These are phyloP conservation scores for Proales similis DNA, from an alignment of 1,140 invertebrate genomes.

Conservation along the genomic window DNA sequence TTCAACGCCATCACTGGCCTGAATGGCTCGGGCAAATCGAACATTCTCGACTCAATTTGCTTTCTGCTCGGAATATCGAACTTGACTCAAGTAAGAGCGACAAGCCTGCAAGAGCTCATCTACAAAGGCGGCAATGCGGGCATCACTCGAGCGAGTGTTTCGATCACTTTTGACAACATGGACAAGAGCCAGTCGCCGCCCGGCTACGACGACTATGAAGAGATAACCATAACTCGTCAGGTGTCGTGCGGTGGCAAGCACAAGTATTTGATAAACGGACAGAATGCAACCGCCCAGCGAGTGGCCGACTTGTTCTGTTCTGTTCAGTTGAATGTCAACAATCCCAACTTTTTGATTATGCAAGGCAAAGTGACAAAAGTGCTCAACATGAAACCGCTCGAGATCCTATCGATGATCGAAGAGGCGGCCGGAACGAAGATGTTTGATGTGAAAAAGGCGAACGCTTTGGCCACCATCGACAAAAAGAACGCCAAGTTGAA, in stretches of 20 bases:
- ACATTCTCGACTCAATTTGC: slow-evolving; percentile 94
- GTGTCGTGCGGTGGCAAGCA: slow-evolving; percentile 63
- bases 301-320: slow-evolving; percentile 91
- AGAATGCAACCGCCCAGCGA: slow-evolving; percentile 75
- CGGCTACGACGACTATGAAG: slow-evolving; percentile 82
- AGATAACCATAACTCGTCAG: slow-evolving; percentile 80
- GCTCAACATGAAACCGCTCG: slow-evolving; percentile 93
- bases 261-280: slow-evolving; percentile 91
- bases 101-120: slow-evolving; percentile 82
- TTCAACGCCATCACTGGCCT: slow-evolving; percentile 98
- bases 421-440: slow-evolving; percentile 96
- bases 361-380: slow-evolving; percentile 99
- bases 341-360: slow-evolving; percentile 99
- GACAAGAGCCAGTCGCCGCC: slow-evolving; percentile 75
- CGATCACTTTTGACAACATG: slow-evolving; percentile 86
- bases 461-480: slow-evolving; percentile 75
- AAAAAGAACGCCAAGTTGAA: slow-evolving; percentile 85
- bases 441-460: slow-evolving; percentile 88
- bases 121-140: slow-evolving; percentile 96
- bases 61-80: slow-evolving; percentile 95
- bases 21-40: slow-evolving; percentile 97
- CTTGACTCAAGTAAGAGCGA: slow-evolving; percentile 77
- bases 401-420: slow-evolving; percentile 97
- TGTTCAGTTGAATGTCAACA: slow-evolving; percentile 94
- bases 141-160: slow-evolving; percentile 87